Percentiles rank a stretch among this genome's conserved stretches.
phyloP scores from a whole-genome alignment of 2,797 vertebrate species.

The Sardinella longiceps region DNA sequence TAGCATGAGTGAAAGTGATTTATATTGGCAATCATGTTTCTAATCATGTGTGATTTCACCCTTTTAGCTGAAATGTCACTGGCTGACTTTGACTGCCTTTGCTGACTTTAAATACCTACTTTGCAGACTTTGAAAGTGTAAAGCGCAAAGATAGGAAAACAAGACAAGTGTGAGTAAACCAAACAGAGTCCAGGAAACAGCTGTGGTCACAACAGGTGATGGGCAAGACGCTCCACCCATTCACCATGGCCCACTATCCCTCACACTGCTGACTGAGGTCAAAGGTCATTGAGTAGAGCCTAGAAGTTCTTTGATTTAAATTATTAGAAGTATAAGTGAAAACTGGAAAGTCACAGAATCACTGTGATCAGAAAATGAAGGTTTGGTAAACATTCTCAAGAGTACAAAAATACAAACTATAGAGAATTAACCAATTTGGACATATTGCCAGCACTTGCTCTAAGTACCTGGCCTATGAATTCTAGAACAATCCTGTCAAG shows the following conservation, averaged over 20 bases:
- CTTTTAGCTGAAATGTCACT: too few relatives aligned
- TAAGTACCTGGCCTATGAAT: not conserved
- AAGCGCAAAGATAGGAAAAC: too few relatives aligned
- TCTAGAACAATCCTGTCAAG: constrained; percentile 17
- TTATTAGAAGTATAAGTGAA: not conserved
- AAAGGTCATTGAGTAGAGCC: not conserved
- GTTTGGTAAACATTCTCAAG: too few relatives aligned
- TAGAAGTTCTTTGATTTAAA: not conserved
- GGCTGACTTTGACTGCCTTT: too few relatives aligned
- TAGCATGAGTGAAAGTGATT: too few relatives aligned
- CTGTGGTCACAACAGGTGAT: constrained; percentile 11
- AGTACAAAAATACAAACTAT: too few relatives aligned
- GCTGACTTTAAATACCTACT: too few relatives aligned
- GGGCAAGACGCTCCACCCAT: not conserved
- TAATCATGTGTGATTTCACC: too few relatives aligned
- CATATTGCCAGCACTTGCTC: not conserved
- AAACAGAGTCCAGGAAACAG: not conserved
- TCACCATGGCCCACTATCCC: not conserved
- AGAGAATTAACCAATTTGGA: not conserved
- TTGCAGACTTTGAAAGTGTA: too few relatives aligned
- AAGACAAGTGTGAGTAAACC: not conserved
- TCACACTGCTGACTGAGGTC: not conserved
- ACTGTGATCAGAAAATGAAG: too few relatives aligned
- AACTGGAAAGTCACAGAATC: not conserved
- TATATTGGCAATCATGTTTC: too few relatives aligned